A percentile compares a stretch with the other conserved stretches of the same genome.
These are phyloP conservation scores for Dipodomys spectabilis DNA, from an alignment of 2,113 vertebrate genomes.

Conservation along the genomic window DNA sequence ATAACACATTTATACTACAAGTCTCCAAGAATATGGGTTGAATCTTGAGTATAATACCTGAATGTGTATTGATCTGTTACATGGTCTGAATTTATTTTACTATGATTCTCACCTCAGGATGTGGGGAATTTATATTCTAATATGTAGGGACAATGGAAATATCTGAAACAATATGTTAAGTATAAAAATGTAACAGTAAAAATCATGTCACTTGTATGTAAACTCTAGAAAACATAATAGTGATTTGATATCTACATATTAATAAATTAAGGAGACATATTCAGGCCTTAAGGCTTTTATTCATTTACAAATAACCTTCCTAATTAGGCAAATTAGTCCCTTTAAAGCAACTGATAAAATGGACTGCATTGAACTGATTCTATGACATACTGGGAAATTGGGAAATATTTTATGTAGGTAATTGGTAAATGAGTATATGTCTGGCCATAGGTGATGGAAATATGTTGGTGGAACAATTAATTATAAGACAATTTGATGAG, in stretches of 20 bases:
- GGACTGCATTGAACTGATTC: background rate
- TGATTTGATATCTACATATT: background rate
- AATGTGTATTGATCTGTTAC: background rate
- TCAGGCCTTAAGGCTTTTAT: background rate
- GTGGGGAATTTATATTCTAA: background rate
- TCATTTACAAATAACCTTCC: background rate
- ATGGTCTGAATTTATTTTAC: background rate
- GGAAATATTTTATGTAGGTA: background rate
- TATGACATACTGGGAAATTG: constrained; percentile 29
- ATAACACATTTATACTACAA: background rate
- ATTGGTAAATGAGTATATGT: background rate
- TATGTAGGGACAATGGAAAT: background rate
- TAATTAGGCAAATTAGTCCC: background rate
- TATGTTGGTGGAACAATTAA: background rate
- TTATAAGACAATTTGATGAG: background rate
- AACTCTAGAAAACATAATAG: constrained; percentile 1
- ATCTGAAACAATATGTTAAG: background rate
- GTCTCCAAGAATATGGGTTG: background rate
- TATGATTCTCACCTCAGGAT: background rate
- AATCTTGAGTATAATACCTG: background rate
- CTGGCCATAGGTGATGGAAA: background rate
- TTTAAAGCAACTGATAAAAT: background rate
- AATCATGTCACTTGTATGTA: background rate
- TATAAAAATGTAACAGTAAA: background rate
- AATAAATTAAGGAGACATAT: constrained; percentile 11